Percentiles rank a stretch among this genome's conserved stretches.
Conservation (phyloP, 2,888 invertebrate genomes). For the Cosmopolites sordidus region DNA sequence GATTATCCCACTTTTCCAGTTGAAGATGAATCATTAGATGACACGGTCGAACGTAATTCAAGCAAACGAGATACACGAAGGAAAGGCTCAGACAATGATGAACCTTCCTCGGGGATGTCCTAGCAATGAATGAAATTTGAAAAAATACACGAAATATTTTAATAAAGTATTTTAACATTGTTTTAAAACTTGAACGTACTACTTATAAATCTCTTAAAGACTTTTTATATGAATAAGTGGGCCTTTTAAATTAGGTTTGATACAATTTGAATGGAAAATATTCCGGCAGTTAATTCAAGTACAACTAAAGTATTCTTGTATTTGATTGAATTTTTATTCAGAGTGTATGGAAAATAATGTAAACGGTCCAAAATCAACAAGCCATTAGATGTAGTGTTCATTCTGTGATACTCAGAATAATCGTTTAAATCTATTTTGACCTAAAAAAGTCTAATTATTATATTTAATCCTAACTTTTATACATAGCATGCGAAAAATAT, state of each 20-base stretch:
- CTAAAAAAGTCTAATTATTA: slow-evolving; percentile 28
- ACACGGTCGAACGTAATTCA: slow-evolving; percentile 19
- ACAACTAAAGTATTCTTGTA: too few species aligned
- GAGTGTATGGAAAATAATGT: too few species aligned
- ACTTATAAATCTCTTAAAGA: slow-evolving; percentile 14
- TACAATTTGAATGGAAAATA: too few species aligned
- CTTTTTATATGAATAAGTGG: slow-evolving; percentile 12
- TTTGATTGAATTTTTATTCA: too few species aligned
- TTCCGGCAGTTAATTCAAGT: too few species aligned
- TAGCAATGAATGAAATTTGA: slow-evolving; percentile 35
- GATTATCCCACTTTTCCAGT: slow-evolving; percentile 25
- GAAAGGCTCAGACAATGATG: slow-evolving; percentile 45
- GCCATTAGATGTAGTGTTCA: slow-evolving; percentile 51
- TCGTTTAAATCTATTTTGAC: slow-evolving; percentile 42
- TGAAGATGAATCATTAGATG: slow-evolving; percentile 8
- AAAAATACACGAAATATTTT: background rate
- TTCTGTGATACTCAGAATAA: slow-evolving; percentile 52
- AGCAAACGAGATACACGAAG: slow-evolving; percentile 25
- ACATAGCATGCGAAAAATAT: slow-evolving; percentile 28
- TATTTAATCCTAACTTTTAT: slow-evolving; percentile 21
- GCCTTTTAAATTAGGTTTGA: too few species aligned
- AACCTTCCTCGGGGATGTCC: slow-evolving; percentile 51
- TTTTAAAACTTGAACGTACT: slow-evolving; percentile 14
- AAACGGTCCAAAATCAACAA: slow-evolving; percentile 17
- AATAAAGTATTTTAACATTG: slow-evolving; percentile 10